Base-by-base conservation (phyloP, 2,113 vertebrate genomes). In the Leucopsar rothschildi region DNA sequence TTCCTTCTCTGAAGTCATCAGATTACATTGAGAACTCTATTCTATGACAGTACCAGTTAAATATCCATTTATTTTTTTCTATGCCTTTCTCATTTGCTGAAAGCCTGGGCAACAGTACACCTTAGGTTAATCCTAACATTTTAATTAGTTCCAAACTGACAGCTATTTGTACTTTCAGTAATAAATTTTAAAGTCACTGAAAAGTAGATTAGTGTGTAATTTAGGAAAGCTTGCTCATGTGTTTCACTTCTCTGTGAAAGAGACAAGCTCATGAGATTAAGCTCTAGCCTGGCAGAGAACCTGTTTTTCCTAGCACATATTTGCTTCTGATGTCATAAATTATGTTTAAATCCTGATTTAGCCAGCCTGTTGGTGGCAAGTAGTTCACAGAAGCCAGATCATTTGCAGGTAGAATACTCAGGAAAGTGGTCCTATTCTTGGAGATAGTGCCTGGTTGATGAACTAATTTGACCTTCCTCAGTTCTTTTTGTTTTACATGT, bases 141-240 rank as follows among this genome's bases (percentile, higher is more conserved):
- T 95, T 94, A 95, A 94, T 94, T 96, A 93, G 85, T 91, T 91
- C 50, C 93, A 64, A 95, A 66, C 78, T 91, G 91, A 88, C 90
- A 94, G 85, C 59, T 88, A 91, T 90, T 96, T 93, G 90, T 90
- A 71, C 59, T 66, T 88, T 52, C 63, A 86, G 55, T 68, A 85
- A 91, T 86, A 96, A 93, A 92, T 88, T 93, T 83, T 71, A 90
- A 61, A 95, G 93, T 83, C 90, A 75, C 76, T 93, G 85, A 63
- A 90, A 96, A 94, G 85, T 88, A 94, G 90, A 93, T 95, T 80
- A 90, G 78, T 63, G 76, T 78, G 76, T 82, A 93, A 95, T 93
- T 96, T 95, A 72, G 71, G 71, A 94, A 86, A 91, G 42, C 75
- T 88, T 90, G 63, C 60, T 94, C 52, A 64, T 82, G 85, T 88